Evolutionary conservation across 2,797 vertebrate genomes (phyloP).

Genomic region (Premnoplex brunnescens): DNA sequence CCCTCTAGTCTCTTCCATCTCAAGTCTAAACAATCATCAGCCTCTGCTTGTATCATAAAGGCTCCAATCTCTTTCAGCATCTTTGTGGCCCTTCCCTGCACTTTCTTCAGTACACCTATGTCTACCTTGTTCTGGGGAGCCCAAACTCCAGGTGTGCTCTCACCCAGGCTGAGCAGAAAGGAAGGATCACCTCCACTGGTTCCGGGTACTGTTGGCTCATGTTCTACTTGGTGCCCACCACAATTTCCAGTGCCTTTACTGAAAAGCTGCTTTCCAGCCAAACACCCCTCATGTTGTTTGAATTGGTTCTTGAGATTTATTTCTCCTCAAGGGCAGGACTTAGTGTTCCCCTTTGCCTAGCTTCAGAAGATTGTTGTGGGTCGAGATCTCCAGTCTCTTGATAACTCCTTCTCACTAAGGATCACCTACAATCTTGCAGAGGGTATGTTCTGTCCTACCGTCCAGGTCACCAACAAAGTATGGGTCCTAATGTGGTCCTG

Average conservation of each 20-base stretch:
- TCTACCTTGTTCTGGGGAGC: background rate
- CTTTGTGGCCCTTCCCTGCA: background rate
- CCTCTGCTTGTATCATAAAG: background rate
- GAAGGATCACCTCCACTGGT: background rate
- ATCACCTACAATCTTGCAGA: background rate
- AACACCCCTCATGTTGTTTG: fast-evolving
- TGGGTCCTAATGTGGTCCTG: background rate
- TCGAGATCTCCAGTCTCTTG: background rate
- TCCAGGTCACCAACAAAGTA: background rate
- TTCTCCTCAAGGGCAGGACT: background rate
- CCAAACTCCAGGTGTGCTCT: background rate
- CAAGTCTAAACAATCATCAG: background rate
- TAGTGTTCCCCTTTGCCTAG: background rate
- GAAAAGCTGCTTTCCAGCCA: background rate
- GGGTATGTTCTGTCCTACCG: background rate
- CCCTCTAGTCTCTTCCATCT: fast-evolving
- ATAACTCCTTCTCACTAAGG: background rate
- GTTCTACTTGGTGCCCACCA: background rate
- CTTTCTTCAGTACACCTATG: background rate
- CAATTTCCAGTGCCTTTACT: background rate
- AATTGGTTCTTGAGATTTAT: background rate
- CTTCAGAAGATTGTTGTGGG: background rate
- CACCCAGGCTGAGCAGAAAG: background rate
- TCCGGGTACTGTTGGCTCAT: background rate
- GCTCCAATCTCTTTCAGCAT: background rate